phyloP scores from a whole-genome alignment of 2,113 vertebrate genomes.

The Grantiella picta region DNA sequence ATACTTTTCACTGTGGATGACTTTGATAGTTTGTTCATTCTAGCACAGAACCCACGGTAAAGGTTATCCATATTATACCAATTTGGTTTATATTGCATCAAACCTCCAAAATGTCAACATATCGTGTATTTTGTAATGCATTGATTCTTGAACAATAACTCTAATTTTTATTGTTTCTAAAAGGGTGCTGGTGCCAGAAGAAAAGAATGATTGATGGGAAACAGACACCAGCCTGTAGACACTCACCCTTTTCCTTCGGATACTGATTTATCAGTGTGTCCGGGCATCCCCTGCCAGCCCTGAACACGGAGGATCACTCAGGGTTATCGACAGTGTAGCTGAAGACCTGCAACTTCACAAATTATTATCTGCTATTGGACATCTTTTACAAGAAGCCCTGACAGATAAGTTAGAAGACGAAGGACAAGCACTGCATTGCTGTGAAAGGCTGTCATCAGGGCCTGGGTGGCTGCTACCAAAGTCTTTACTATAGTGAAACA shows the following conservation, averaged over 20 bases:
- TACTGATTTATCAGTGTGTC: conserved; percentile 56
- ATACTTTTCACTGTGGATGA: conserved; percentile 46
- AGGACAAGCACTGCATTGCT: background rate
- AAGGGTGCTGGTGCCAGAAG: conserved; percentile 78
- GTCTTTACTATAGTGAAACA: conserved; percentile 52
- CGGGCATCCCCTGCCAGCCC: conserved; percentile 45
- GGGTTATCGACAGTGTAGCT: conserved; percentile 55
- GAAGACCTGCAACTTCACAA: conserved; percentile 53
- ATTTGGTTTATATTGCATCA: conserved; percentile 62
- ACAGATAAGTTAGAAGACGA: conserved; percentile 37
- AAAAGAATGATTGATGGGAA: conserved; percentile 84
- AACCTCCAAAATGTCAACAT: conserved; percentile 73
- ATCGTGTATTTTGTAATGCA: conserved; percentile 59
- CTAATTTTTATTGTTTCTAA: conserved; percentile 77
- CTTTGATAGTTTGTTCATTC: conserved; percentile 41
- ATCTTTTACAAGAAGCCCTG: conserved; percentile 45
- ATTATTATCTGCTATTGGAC: conserved; percentile 49
- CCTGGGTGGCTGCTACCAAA: conserved; percentile 76
- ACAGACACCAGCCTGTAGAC: conserved; percentile 73
- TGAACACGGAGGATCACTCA: conserved; percentile 56
- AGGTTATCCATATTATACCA: conserved; percentile 67
- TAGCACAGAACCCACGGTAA: conserved; percentile 18
- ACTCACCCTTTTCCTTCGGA: conserved; percentile 73
- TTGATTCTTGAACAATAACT: conserved; percentile 76
- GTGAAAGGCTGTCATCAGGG: conserved; percentile 46